phyloP scores from a whole-genome alignment of 2,888 invertebrate genomes.

The Ctena decussata region DNA sequence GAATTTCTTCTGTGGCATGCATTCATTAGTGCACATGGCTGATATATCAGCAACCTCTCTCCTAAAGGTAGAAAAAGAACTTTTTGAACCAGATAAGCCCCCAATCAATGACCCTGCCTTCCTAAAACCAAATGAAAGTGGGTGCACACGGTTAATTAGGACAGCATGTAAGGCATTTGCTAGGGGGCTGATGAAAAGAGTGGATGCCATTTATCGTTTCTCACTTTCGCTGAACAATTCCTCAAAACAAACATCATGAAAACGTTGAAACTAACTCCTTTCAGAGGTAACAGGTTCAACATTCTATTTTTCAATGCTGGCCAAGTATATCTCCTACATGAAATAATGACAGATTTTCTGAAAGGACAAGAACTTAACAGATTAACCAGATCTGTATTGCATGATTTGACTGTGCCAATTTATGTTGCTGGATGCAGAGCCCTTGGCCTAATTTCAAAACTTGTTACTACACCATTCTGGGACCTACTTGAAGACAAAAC shows the following conservation, averaged over 20 bases:
- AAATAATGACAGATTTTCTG: constrained; percentile 16
- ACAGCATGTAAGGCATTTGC: neutral
- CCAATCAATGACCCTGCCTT: neutral
- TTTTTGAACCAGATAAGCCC: neutral
- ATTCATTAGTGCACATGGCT: neutral
- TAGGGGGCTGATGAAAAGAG: constrained; percentile 20
- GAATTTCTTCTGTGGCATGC: constrained; percentile 8
- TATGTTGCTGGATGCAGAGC: constrained; percentile 33
- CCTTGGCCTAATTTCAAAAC: constrained; percentile 28
- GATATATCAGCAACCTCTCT: neutral
- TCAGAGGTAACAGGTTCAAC: constrained; percentile 17
- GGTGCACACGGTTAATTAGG: neutral
- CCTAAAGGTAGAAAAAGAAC: neutral
- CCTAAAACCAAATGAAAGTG: neutral
- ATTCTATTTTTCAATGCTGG: constrained; percentile 30
- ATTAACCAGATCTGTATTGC: neutral
- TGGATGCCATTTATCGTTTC: constrained; percentile 22
- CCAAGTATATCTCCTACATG: constrained; percentile 18
- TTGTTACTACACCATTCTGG: constrained; percentile 31
- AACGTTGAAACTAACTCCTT: constrained; percentile 7
- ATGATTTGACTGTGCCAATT: constrained; percentile 2
- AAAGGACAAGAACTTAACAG: constrained; percentile 6
- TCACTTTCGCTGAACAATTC: neutral
- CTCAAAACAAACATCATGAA: constrained; percentile 2
- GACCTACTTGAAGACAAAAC: constrained; percentile 28